Base-by-base conservation (phyloP, 1,140 invertebrate species). In the Drosophila bipectinata region DNA sequence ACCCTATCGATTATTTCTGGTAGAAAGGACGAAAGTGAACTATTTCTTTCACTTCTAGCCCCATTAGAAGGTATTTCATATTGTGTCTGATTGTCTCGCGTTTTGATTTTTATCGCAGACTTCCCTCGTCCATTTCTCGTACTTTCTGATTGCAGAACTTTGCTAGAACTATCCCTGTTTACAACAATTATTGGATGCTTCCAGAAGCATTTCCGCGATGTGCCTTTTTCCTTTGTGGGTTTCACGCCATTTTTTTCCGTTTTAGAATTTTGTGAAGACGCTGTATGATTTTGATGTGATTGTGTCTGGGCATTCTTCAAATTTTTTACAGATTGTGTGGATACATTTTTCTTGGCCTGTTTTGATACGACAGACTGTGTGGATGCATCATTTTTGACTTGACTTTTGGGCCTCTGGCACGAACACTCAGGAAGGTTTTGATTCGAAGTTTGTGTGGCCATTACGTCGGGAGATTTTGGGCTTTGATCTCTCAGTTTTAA, bases 111-210 rank as follows among this genome's bases (percentile, higher is more conserved):
- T 7, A 9, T 37, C 1, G 37, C 7, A 21, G 44, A 10, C 14
- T 10, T 9, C 21, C 1, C 9, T 1, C 15, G 1, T 9, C 9
- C 18, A 24, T 26, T 12, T n/a, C 47, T 12, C 7, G 10, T 10
- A 4, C 5, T 26, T 47, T 26, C 32, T 10, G 3, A 37, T 12
- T 37, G 10, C 34, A 4, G 34, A 34, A 9, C 9, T 10, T 7
- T 9, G 3, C 3, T 3, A 10, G 39, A 2, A n/a, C 12, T 41
- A 14, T n/a, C 26, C 0, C 18, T 24, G 9, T 53, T 28, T 1
- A 63, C 44, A 7, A 71, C 67, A 15, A 71, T 71, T n/a, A 12
- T 28, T 4, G 60, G 53, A 6, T 53, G 34, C 8, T 12, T 55
- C n/a, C 37, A 63, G 0, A 48, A 26, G 47, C 59, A n/a, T 39